phyloP scores from a whole-genome alignment of 2,113 vertebrate species.

The Eretmochelys imbricata region DNA sequence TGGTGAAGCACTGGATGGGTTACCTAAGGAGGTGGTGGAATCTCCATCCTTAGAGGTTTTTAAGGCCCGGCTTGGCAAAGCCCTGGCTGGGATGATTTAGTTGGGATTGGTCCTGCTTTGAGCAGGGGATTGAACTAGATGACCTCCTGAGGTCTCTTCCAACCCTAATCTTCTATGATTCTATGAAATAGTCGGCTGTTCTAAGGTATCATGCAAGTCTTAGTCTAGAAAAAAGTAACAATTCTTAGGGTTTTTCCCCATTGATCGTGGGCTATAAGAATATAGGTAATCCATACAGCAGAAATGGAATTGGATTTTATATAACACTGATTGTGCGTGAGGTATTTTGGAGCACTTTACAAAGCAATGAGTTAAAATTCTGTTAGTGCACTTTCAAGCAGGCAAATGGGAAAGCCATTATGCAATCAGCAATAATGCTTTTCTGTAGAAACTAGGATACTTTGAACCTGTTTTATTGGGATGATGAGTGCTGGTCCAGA shows the following conservation, averaged over 20 bases:
- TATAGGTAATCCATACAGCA: background rate
- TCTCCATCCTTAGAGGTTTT: no score
- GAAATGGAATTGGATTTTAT: background rate
- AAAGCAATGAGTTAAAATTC: background rate
- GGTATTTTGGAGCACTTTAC: background rate
- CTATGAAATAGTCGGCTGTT: background rate
- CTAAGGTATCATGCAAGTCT: background rate
- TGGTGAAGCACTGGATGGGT: no score
- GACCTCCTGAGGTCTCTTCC: no score
- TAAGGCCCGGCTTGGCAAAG: no score
- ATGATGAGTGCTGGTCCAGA: background rate
- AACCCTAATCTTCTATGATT: no score
- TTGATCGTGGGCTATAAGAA: background rate
- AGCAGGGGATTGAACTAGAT: no score
- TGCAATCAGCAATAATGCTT: background rate
- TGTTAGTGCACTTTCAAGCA: background rate
- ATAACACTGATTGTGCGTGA: background rate
- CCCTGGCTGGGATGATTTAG: no score
- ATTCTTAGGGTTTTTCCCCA: background rate
- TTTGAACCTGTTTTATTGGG: background rate
- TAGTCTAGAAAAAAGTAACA: background rate
- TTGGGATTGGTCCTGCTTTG: no score
- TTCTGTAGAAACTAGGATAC: background rate
- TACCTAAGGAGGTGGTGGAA: no score
- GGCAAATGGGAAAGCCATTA: background rate